These are phyloP conservation scores for Oxystoma pomonae DNA, from an alignment of 2,888 invertebrate species.

Conservation along the genomic window DNA sequence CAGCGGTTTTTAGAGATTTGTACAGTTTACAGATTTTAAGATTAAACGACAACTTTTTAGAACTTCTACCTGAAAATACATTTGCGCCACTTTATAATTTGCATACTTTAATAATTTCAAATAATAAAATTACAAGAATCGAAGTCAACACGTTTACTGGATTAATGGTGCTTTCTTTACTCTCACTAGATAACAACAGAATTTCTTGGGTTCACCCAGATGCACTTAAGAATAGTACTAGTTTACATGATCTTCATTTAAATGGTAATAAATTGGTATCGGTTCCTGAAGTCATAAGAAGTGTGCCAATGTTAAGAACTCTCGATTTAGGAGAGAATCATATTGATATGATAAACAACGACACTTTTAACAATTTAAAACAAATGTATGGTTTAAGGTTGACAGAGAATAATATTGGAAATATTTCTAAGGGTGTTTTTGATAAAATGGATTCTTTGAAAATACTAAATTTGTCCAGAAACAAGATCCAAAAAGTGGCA, in stretches of 20 bases:
- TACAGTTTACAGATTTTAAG: conserved; percentile 76
- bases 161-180: conserved; percentile 67
- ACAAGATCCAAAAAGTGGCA: conserved; percentile 75
- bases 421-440: conserved; percentile 74
- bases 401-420: conserved; percentile 80
- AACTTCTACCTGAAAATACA: conserved; percentile 72
- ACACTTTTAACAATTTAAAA: conserved; percentile 75
- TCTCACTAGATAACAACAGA: conserved; percentile 77
- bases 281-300: conserved; percentile 70
- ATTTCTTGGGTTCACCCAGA: conserved; percentile 70
- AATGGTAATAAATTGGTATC: conserved; percentile 75
- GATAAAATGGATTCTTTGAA: conserved; percentile 73
- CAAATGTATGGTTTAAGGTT: conserved; percentile 77
- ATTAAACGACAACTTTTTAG: conserved; percentile 75
- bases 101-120: conserved; percentile 75
- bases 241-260: conserved; percentile 76
- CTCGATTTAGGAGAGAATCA: conserved; percentile 84
- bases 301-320: conserved; percentile 71
- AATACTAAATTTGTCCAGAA: conserved; percentile 78
- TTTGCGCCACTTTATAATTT: conserved; percentile 73
- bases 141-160: conserved; percentile 75
- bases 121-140: conserved; percentile 71
- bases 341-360: conserved; percentile 71
- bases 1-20: conserved; percentile 71
- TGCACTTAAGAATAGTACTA: conserved; percentile 73